Evolutionary conservation across 2,113 vertebrate species (phyloP).

Genomic region (Nothoprocta perdicaria): DNA sequence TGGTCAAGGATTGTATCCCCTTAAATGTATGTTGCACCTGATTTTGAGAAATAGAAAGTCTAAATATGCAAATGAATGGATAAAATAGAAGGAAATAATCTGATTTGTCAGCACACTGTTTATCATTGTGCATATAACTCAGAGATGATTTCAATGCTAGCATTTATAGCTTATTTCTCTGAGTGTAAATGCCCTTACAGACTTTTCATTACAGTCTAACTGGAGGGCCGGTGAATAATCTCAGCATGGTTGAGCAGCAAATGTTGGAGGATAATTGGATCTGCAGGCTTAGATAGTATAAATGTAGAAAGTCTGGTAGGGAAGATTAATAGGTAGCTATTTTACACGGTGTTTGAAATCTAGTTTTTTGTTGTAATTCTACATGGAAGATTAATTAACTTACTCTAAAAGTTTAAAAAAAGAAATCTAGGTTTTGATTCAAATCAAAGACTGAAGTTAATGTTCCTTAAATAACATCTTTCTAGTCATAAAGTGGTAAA

Average conservation of each 20-base stretch:
- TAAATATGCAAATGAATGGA: background rate
- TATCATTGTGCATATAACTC: conserved; percentile 15
- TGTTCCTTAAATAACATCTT: conserved; percentile 47
- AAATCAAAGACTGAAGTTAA: conserved; percentile 29
- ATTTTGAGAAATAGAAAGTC: background rate
- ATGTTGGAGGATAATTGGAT: conserved; percentile 79
- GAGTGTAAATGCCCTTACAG: conserved; percentile 60
- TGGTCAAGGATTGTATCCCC: background rate
- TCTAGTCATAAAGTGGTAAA: conserved; percentile 3
- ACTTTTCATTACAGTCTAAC: conserved; percentile 76
- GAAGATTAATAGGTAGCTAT: conserved; percentile 66
- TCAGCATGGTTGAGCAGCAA: conserved; percentile 77
- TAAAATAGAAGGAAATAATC: background rate
- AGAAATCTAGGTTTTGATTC: conserved; percentile 13
- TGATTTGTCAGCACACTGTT: background rate
- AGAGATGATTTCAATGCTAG: conserved; percentile 50
- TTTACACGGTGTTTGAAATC: conserved; percentile 49
- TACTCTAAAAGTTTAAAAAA: conserved; percentile 22
- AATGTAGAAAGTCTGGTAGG: conserved; percentile 56
- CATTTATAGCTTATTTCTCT: conserved; percentile 54
- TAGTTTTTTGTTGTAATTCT: conserved; percentile 58
- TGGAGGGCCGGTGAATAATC: conserved; percentile 73
- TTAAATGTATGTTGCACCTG: background rate
- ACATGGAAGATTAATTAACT: conserved; percentile 3
- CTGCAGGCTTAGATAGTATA: conserved; percentile 64